phyloP scores from a whole-genome alignment of 2,797 vertebrate species.

The Decapterus maruadsi region DNA sequence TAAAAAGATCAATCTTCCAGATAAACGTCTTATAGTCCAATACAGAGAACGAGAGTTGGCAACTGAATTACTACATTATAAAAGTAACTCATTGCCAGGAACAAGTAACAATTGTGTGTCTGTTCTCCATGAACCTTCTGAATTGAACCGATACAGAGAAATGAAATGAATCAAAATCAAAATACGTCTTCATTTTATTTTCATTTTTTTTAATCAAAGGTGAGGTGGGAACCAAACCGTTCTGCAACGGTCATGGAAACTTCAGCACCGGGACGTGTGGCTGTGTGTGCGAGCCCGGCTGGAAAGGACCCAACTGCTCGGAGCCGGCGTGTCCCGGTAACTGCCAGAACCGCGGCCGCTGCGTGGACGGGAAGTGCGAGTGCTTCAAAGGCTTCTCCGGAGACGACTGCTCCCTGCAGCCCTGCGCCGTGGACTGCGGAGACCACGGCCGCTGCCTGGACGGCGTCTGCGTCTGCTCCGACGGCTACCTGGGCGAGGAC shows the following conservation, averaged over 20 bases:
- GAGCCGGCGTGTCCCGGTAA: constrained; percentile 86
- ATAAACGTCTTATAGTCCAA: no score
- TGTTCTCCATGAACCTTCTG: no score
- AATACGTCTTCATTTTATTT: background rate
- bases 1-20: no score
- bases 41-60: no score
- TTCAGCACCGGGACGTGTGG: constrained; percentile 88
- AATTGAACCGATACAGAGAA: background rate
- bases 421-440: constrained; percentile 86
- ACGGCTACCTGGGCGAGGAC: constrained; percentile 88
- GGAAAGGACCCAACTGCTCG: constrained; percentile 90
- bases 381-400: constrained; percentile 92
- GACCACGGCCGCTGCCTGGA: constrained; percentile 86
- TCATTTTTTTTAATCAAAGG: constrained; percentile 76
- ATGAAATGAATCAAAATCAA: background rate
- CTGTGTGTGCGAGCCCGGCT: constrained; percentile 90
- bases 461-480: constrained; percentile 86
- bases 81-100: no score
- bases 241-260: constrained; percentile 92
- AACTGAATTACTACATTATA: no score
- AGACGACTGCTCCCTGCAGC: constrained; percentile 84
- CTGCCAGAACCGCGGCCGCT: constrained; percentile 91
- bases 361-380: constrained; percentile 88
- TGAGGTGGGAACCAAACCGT: constrained; percentile 88
- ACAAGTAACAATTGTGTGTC: no score